Base-by-base conservation (phyloP, 2,888 invertebrate species). In the Macrosoma leucophasiata region DNA sequence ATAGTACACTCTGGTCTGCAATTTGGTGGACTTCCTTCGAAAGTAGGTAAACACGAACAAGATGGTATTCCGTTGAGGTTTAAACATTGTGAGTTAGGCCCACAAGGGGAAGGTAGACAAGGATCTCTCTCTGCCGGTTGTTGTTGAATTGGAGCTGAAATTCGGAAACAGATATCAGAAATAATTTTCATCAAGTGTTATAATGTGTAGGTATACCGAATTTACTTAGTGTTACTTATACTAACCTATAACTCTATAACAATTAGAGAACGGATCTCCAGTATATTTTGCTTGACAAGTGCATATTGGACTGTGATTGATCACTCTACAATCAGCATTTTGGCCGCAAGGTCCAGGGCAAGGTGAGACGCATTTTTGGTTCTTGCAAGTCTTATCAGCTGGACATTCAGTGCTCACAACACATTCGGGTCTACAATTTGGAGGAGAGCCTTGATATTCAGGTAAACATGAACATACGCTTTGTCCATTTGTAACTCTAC, bases 361-460 rank as follows among this genome's bases (percentile, higher is more conserved):
- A 25, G 92, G 91, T 51, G 91, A 89, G 11, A 84, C 63, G 64
- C 92, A 92, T 72, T 90, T 90, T 52, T 89, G 87, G 58, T 89
- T 88, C 30, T 88, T 73, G 59, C 91, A 91, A 13, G 89, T 88
- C 67, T 87, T 87, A 39, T 88, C 85, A 18, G 82, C 67, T 2
- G 88, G 60, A 58, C 91, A 91, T 68, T 91, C 91, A 13, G 89
- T 79, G 54, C 89, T 91, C 9, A 89, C 86, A n/a, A 88, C 87
- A 69, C 91, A 91, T 69, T 90, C 90, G n/a, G 91, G 91, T 50
- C 90, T 82, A 58, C 91, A 91, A 52, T 87, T 87, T 36, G 90
- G 90, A 28, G 92, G 91, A 34, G 87, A 85, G 11, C 91, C 92
- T 28, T 82, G 76, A 51, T 88, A 91, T 39, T 87, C 87, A 7